phyloP scores from a whole-genome alignment of 1,140 invertebrate species.

The Metopolophium dirhodum region DNA sequence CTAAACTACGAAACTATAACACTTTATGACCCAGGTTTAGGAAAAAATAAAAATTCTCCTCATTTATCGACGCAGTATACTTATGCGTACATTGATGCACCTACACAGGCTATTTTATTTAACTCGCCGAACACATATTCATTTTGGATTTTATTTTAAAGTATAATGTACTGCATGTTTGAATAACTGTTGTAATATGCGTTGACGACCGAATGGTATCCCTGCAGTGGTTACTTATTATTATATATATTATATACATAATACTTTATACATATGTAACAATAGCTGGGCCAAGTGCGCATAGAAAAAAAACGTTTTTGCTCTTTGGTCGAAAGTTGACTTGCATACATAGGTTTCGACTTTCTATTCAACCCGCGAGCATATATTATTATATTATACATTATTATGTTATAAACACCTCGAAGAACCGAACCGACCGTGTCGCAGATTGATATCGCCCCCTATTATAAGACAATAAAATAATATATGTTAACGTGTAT shows the following conservation, averaged over 20 bases:
- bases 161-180: not conserved
- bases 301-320: not conserved
- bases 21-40: not conserved
- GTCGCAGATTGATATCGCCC: not conserved
- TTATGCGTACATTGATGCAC: not conserved
- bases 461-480: slow-evolving; percentile 5
- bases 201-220: no score
- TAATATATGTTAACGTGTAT: not conserved
- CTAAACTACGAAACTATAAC: not conserved
- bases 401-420: not conserved
- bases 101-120: not conserved
- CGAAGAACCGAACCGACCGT: not conserved
- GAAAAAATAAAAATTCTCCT: not conserved
- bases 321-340: not conserved
- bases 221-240: no score
- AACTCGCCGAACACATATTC: not conserved
- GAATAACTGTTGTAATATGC: no score
- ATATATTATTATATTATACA: not conserved
- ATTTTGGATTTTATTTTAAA: not conserved
- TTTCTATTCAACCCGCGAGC: slow-evolving; percentile 5
- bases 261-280: not conserved
- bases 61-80: not conserved
- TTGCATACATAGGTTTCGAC: slow-evolving; percentile 3
- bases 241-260: not conserved
- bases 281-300: not conserved